Evolutionary conservation across 2,888 invertebrate genomes (phyloP), one percentile per base, ranked within the genome.

Genomic region (Reticulitermes lucifugus): DNA sequence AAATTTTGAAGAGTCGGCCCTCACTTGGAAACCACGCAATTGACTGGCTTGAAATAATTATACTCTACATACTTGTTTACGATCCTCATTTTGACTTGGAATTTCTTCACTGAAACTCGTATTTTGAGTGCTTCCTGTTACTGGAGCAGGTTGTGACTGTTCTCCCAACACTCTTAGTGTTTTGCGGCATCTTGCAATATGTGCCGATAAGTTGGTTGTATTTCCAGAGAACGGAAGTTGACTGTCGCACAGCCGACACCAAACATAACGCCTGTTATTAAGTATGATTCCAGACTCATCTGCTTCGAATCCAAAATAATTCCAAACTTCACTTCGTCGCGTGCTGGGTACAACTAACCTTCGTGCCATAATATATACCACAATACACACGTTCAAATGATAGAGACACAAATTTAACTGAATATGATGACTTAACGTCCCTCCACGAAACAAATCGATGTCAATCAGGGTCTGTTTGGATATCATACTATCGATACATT

Each of bases 241-340:
- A n/a, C 51, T 51, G 73, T 83, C 83, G 73, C 83, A 83, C 18
- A 71, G 71, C 25, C 83, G 83, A 55, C 83, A 83, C 71, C 71
- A 73, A 9, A 83, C 83, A 73, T 73, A 51, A 46, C 83, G 83
- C 21, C 43, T 83, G 51, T 83, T 25, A 71, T 83, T 35, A 14
- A n/a, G 14, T 22, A 83, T 73, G 5, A 14, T 73, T 83, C 83
- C 83, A 83, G 55, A 41, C 73, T 83, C 83, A 55, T 71, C 51
- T 14, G 73, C 83, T 73, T 83, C 83, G 55, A 83, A 83, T 29
- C 83, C 83, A 75, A 75, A 83, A 83, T 83, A 83, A 55, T 83
- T n/a, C 75, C 83, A 83, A 51, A 83, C 83, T 55, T 73, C 73
- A 35, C 83, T 83, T 71, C 83, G 46, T 41, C 59, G 75, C 51